Evolutionary conservation across 2,113 vertebrate species (phyloP), one percentile per base, ranked within the genome.

Genomic region (Ammodytes marinus): DNA sequence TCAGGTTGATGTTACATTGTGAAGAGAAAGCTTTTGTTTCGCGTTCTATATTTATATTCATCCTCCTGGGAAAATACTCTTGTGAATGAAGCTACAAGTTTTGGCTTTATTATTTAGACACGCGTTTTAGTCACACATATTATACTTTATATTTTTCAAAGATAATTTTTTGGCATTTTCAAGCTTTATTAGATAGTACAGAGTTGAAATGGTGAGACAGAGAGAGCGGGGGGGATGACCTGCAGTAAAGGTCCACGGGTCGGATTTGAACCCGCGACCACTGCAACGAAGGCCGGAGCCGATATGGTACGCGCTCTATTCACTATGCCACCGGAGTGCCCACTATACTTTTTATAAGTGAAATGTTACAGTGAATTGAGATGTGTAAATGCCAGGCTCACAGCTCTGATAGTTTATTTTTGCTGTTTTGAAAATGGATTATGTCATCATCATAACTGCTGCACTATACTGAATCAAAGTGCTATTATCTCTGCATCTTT

Each of bases 21-120:
- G 11, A 65, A 79, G 55, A 12, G 27, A n/a, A 8, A 35, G 35
- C 42, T 73, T 77, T 61, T 67, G n/a, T 49, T 61, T 37, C 37
- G 49, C 15, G 11, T 63, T 17, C 1, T 4, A 7, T 27, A 27
- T 27, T 1, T 27, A 27, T 27, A 27, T 27, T 27, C 15, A 53
- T 61, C 58, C 52, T 59, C 19, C 19, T 63, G 54, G 14, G 55
- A 55, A 49, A 14, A 8, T 13, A 4, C 19, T 72, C 1, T 2
- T 8, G 54, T 17, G 8, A 61, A 55, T 2, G 11, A 1, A 9
- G 11, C 6, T 1, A 49, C 42, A 43, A 35, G 17, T 0, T 27
- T 27, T 2, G 1, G 27, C 27, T 27, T 27, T 27, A 27, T 27
- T 27, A 27, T 27, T 27, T 27, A 27, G 27, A 27, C 27, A 27